Evolutionary conservation across 2,888 invertebrate species (phyloP).

Genomic region (Bruchidius siliquastri): DNA sequence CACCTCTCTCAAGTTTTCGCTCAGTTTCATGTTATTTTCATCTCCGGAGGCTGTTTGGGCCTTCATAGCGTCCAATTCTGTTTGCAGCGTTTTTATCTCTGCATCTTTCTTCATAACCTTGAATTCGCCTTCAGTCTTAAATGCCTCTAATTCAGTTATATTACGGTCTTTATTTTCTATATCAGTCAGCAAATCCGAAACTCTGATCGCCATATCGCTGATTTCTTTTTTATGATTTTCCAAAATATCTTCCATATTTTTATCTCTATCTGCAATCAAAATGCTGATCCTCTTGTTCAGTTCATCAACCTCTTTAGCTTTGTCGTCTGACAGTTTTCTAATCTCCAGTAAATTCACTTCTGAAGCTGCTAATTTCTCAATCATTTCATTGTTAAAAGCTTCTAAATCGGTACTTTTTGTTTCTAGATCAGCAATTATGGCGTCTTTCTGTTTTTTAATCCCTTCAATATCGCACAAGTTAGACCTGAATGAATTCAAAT

Average conservation of each 20-base stretch:
- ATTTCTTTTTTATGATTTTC: conserved; percentile 27
- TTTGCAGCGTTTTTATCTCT: too few species aligned
- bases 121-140: too few species aligned
- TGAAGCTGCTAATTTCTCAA: conserved; percentile 36
- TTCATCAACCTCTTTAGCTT: conserved; percentile 36
- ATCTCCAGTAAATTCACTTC: conserved; percentile 31
- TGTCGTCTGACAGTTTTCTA: background rate
- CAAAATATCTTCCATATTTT: conserved; percentile 14
- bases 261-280: conserved; percentile 21
- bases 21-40: conserved; percentile 17
- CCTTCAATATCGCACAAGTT: background rate
- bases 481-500: background rate
- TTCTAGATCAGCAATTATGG: background rate
- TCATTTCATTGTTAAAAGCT: conserved; percentile 37
- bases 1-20: conserved; percentile 14
- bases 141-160: too few species aligned
- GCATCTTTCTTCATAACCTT: too few species aligned
- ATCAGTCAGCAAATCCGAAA: conserved; percentile 21
- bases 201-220: conserved; percentile 16
- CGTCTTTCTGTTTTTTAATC: background rate
- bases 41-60: too few species aligned
- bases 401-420: background rate
- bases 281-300: conserved; percentile 31
- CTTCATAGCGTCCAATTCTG: too few species aligned
- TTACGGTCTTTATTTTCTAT: too few species aligned